These are phyloP conservation scores for Tetranychus urticae DNA, from an alignment of 1,140 invertebrate species.

Conservation along the genomic window DNA sequence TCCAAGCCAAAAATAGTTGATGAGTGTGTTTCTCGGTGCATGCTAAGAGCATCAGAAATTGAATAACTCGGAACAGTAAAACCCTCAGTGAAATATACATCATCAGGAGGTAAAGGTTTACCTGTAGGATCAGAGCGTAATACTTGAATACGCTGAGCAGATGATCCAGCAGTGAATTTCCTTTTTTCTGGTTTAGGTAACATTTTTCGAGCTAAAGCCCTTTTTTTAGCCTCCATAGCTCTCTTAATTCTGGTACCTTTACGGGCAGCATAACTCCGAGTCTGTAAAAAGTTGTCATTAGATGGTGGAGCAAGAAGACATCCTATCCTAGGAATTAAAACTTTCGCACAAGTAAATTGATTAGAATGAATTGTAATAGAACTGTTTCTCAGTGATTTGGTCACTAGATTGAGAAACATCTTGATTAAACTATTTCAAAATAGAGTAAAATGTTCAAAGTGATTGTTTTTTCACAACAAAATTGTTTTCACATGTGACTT, in stretches of 20 bases:
- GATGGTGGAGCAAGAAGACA: too few species aligned
- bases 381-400: too few species aligned
- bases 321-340: too few species aligned
- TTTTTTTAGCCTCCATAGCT: background rate
- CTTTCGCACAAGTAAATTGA: too few species aligned
- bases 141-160: background rate
- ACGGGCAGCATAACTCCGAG: background rate
- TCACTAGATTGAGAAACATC: too few species aligned
- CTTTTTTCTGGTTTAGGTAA: background rate
- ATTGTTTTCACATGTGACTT: too few species aligned
- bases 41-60: constrained; percentile 41
- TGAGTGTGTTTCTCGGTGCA: constrained; percentile 46
- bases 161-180: background rate
- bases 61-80: constrained; percentile 22
- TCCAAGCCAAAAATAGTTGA: constrained; percentile 45
- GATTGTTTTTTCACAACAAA: too few species aligned
- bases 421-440: too few species aligned
- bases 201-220: background rate
- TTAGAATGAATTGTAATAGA: too few species aligned
- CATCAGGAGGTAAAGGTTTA: constrained; percentile 3
- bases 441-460: too few species aligned
- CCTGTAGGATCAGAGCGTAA: background rate
- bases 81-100: constrained; percentile 8
- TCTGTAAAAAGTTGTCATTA: too few species aligned
- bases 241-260: background rate